Conservation (phyloP, 2,113 vertebrate genomes). For the Suncus etruscus region DNA sequence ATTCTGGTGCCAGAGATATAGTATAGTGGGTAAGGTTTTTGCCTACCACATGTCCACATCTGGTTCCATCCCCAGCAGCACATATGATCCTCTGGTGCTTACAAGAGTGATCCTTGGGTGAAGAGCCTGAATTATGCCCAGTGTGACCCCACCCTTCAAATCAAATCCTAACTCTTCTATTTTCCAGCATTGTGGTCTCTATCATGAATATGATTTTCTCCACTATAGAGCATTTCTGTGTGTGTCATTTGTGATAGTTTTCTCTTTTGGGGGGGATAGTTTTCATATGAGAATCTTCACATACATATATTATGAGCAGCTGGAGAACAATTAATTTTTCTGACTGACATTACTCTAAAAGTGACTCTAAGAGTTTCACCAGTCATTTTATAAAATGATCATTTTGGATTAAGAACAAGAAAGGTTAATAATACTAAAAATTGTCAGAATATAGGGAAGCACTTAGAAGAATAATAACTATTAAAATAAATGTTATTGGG, state of each 20-base stretch:
- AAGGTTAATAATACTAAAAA: slow-evolving; percentile 34
- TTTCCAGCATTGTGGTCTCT: too few species aligned
- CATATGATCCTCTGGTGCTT: too few species aligned
- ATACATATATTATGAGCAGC: background rate
- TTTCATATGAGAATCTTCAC: slow-evolving; percentile 16
- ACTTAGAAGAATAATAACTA: slow-evolving; percentile 20
- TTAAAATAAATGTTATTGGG: background rate
- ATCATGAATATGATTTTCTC: too few species aligned
- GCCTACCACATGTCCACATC: too few species aligned
- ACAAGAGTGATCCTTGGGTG: too few species aligned
- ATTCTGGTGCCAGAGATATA: too few species aligned
- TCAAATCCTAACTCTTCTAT: too few species aligned
- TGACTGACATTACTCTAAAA: background rate
- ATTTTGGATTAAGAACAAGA: slow-evolving; percentile 49
- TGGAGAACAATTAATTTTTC: background rate
- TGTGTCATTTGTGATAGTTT: background rate
- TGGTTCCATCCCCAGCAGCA: too few species aligned
- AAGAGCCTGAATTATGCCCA: too few species aligned
- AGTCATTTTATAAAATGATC: slow-evolving; percentile 49
- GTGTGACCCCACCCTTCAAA: too few species aligned
- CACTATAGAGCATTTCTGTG: too few species aligned
- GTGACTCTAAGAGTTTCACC: slow-evolving; percentile 1
- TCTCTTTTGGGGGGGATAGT: background rate
- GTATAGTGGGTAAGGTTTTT: too few species aligned
- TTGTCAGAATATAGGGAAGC: slow-evolving; percentile 1